Conservation (phyloP, 2,797 vertebrate genomes). For the Enteromius unitaeniatus region DNA sequence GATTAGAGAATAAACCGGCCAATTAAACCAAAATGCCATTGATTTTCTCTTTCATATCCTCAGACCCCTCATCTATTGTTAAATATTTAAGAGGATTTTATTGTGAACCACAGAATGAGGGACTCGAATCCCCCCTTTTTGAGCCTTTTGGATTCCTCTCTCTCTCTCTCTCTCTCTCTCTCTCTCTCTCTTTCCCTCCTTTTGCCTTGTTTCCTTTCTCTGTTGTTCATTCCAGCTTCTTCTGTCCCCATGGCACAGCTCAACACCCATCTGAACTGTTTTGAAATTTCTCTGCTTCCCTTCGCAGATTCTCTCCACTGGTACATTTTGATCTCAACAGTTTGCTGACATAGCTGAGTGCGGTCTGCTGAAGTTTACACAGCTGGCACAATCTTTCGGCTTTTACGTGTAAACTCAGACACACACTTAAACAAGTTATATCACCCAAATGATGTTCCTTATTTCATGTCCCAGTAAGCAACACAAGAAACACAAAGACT, state of each 20-base stretch:
- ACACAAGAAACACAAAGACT: neutral
- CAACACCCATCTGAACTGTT: constrained; percentile 38
- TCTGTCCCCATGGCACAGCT: constrained; percentile 7
- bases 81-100: constrained; percentile 14
- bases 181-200: neutral
- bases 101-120: constrained; percentile 28
- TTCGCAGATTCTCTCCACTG: constrained; percentile 59
- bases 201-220: constrained; percentile 36
- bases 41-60: constrained; percentile 1
- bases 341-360: constrained; percentile 38
- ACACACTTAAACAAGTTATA: constrained; percentile 9
- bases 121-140: constrained; percentile 47
- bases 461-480: neutral
- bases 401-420: neutral
- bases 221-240: constrained; percentile 41
- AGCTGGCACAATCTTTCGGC: constrained; percentile 14
- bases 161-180: neutral
- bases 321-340: constrained; percentile 30
- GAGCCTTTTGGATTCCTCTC: neutral
- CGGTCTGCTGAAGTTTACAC: constrained; percentile 32
- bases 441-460: neutral
- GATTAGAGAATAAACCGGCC: constrained; percentile 7
- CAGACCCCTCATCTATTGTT: constrained; percentile 8
- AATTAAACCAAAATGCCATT: constrained; percentile 21
- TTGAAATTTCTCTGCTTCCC: constrained; percentile 21